These are phyloP conservation scores for Xerus inauris DNA, from an alignment of 2,113 vertebrate species.

Conservation along the genomic window DNA sequence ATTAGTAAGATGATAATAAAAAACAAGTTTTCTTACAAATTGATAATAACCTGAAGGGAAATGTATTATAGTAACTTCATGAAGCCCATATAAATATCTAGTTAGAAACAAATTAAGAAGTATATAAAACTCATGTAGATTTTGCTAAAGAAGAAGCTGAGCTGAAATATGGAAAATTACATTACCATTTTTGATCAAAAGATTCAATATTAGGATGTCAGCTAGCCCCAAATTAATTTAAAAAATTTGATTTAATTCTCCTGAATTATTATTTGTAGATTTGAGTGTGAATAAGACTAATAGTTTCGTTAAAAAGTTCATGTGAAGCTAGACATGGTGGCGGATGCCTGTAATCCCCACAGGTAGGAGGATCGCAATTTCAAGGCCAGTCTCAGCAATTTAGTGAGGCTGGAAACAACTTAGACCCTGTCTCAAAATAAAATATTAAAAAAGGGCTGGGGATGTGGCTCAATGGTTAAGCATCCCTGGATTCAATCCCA, in stretches of 20 bases:
- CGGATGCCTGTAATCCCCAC: too few relatives aligned
- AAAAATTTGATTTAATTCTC: background rate
- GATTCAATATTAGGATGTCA: background rate
- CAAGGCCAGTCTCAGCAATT: too few relatives aligned
- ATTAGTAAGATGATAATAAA: background rate
- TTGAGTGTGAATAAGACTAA: background rate
- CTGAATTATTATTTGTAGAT: slow-evolving; percentile 27
- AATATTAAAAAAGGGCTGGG: too few relatives aligned
- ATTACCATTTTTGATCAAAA: background rate
- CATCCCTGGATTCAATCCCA: too few relatives aligned
- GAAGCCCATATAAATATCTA: slow-evolving; percentile 20
- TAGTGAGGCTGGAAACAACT: too few relatives aligned
- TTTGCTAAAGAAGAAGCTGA: background rate
- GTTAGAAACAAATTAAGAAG: slow-evolving; percentile 14
- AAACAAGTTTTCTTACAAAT: background rate
- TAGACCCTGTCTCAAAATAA: too few relatives aligned
- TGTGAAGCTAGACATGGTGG: too few relatives aligned
- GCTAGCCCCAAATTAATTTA: background rate
- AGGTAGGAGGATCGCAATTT: too few relatives aligned
- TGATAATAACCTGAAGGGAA: background rate
- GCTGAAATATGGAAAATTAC: background rate
- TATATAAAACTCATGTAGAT: background rate
- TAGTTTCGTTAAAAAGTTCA: background rate
- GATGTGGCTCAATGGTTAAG: too few relatives aligned
- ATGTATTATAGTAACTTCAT: background rate